These are phyloP conservation scores for Aphaenogaster ashmeadi DNA, from an alignment of 1,140 invertebrate species.

Conservation along the genomic window DNA sequence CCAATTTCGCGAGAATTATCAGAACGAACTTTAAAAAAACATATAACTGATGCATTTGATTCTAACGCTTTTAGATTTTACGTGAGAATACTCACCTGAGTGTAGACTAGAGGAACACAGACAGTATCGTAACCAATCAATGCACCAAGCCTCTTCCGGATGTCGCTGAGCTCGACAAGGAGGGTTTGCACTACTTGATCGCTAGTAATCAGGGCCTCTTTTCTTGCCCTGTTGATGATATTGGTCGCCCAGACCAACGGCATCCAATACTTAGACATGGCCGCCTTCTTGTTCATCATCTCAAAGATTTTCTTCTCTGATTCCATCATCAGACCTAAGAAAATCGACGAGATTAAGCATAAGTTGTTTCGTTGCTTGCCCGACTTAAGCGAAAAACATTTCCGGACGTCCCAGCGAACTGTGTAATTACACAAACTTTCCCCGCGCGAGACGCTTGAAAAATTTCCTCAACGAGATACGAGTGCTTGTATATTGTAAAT, in stretches of 20 bases:
- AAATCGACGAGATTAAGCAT: conserved; percentile 35
- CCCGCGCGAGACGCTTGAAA: conserved; percentile 21
- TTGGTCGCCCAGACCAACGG: conserved; percentile 96
- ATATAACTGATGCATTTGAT: conserved; percentile 2
- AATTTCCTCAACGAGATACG: not conserved
- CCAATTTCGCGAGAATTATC: not conserved
- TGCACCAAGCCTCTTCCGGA: conserved; percentile 92
- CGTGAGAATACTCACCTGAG: conserved; percentile 91
- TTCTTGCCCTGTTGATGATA: conserved; percentile 94
- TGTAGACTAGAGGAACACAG: conserved; percentile 98
- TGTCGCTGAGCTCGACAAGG: conserved; percentile 94
- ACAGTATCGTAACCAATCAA: conserved; percentile 98
- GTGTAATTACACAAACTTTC: conserved; percentile 63
- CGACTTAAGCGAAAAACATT: conserved; percentile 65
- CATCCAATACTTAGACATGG: conserved; percentile 98
- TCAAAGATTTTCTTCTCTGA: conserved; percentile 96
- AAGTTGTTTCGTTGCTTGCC: conserved; percentile 24
- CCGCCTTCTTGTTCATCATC: conserved; percentile 94
- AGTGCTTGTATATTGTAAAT: conserved; percentile 30
- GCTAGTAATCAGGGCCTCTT: conserved; percentile 93
- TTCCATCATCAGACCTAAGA: conserved; percentile 95
- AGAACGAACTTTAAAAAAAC: not conserved
- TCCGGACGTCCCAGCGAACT: conserved; percentile 37
- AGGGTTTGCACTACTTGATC: conserved; percentile 96
- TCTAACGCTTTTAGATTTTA: not conserved